A percentile compares a stretch with the other conserved stretches of the same genome.
Conservation (phyloP, 2,113 vertebrate genomes). For the Dicaeum eximium region DNA sequence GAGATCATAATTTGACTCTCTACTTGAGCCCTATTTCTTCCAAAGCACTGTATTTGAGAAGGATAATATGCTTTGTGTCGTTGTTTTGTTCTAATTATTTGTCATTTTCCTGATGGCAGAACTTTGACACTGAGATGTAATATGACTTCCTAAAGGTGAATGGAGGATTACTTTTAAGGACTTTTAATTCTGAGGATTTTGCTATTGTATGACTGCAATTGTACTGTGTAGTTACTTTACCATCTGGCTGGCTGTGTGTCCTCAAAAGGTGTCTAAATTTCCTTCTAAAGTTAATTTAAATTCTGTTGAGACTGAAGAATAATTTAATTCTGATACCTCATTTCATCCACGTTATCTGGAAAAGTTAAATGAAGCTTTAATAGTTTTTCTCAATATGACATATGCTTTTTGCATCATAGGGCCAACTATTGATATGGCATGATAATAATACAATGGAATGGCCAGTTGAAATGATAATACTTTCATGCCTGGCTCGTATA, state of each 20-base stretch:
- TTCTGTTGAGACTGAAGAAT: neutral
- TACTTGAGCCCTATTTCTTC: neutral
- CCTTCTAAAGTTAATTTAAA: neutral
- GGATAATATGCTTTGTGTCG: neutral
- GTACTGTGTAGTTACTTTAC: neutral
- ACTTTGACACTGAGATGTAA: neutral
- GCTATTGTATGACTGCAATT: neutral
- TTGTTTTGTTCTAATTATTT: neutral
- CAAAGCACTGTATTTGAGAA: neutral
- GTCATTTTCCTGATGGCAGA: neutral
- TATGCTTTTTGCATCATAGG: constrained; percentile 31
- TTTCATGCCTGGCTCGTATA: constrained; percentile 52
- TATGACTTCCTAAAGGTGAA: neutral
- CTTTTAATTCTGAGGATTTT: neutral
- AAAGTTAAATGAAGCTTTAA: neutral
- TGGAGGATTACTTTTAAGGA: neutral
- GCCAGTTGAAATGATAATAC: constrained; percentile 51
- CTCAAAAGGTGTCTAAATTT: neutral
- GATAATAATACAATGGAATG: constrained; percentile 65
- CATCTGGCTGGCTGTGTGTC: neutral
- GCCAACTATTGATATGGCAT: constrained; percentile 12
- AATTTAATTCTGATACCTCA: neutral
- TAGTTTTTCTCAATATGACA: neutral
- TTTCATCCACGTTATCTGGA: neutral
- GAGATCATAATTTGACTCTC: neutral